These are phyloP conservation scores for Echinarachnius parma DNA, from an alignment of 53 echinoderm and acorn worm genomes.

Conservation along the genomic window DNA sequence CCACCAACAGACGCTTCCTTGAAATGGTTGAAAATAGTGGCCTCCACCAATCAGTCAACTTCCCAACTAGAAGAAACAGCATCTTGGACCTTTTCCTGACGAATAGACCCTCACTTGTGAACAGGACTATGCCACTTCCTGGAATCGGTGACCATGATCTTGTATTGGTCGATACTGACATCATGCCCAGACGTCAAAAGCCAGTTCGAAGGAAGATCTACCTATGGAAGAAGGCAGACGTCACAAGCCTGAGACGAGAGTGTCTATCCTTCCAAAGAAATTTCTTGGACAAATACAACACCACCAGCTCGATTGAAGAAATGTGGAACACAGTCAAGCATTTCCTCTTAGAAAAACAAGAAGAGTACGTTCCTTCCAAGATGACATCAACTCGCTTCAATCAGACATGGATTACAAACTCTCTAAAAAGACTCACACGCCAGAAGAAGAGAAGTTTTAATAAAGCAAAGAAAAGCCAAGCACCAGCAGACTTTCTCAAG, in stretches of 20 bases:
- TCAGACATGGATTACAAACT: slow-evolving; percentile 25
- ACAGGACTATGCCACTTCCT: slow-evolving; percentile 1
- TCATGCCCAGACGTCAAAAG: not conserved
- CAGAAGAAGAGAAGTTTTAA: slow-evolving; percentile 20
- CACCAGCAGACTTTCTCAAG: not conserved
- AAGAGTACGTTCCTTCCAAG: slow-evolving; percentile 25
- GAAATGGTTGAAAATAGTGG: not conserved
- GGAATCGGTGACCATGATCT: slow-evolving; percentile 41
- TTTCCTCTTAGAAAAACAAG: not conserved
- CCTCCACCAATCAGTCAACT: not conserved
- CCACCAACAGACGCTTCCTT: not conserved
- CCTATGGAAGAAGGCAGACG: slow-evolving; percentile 14
- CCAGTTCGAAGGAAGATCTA: slow-evolving; percentile 24
- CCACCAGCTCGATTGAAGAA: slow-evolving; percentile 5
- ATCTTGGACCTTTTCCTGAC: not conserved
- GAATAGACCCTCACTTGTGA: slow-evolving; percentile 4
- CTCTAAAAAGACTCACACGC: slow-evolving; percentile 20
- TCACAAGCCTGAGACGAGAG: not conserved
- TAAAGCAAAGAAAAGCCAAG: not conserved
- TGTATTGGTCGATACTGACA: not conserved
- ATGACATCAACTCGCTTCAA: slow-evolving; percentile 15
- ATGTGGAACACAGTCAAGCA: slow-evolving; percentile 27
- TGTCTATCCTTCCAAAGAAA: not conserved
- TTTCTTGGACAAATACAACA: slow-evolving; percentile 4
- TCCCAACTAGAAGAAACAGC: not conserved